These are phyloP conservation scores for Hexactinellida sp. DNA, from an alignment of 37 sponge, comb jelly and placozoan genomes.

Conservation along the genomic window DNA sequence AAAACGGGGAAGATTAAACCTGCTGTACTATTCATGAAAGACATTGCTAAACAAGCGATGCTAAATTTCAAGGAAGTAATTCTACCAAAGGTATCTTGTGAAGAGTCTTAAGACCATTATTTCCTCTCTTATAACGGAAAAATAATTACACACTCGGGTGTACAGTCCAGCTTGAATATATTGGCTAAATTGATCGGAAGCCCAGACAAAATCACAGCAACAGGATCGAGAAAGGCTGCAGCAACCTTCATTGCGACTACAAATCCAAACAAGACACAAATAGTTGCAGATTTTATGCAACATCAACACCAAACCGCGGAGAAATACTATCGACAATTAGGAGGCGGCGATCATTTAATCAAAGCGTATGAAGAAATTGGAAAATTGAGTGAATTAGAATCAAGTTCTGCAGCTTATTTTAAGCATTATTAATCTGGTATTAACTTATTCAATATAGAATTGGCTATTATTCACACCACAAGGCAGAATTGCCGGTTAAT, in stretches of 20 bases:
- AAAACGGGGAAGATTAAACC: not conserved
- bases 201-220: not conserved
- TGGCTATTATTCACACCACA: too few species aligned
- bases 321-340: not conserved
- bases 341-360: slow-evolving; percentile 7
- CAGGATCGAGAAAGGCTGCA: not conserved
- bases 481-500: too few species aligned
- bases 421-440: too few species aligned
- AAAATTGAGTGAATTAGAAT: too few species aligned
- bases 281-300: not conserved
- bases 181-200: not conserved
- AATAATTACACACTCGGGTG: not conserved
- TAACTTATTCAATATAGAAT: too few species aligned
- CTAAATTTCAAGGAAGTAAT: not conserved
- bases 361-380: not conserved
- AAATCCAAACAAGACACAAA: not conserved
- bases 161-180: not conserved
- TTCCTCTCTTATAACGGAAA: not conserved
- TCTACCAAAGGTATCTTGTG: not conserved
- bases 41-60: not conserved
- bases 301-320: not conserved
- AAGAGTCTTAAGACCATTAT: not conserved
- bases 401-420: too few species aligned
- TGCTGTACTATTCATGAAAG: not conserved
- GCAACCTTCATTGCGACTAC: not conserved